phyloP scores from a whole-genome alignment of 2,888 invertebrate genomes.

The Monopis laevigella region DNA sequence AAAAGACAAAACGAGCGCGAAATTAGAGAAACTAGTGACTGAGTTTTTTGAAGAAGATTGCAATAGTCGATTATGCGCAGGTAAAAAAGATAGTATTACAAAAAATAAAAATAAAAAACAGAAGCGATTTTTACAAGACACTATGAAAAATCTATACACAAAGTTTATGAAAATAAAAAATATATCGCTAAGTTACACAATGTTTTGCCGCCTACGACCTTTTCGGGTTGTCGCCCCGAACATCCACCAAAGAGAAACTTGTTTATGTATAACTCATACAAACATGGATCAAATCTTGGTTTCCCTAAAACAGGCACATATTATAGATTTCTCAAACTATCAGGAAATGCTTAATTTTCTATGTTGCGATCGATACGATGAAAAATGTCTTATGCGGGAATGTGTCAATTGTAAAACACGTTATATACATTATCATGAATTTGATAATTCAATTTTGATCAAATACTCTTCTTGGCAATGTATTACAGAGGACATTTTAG shows the following conservation, averaged over 20 bases:
- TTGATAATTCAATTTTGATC: conserved; percentile 18
- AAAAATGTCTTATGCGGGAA: conserved; percentile 18
- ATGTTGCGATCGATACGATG: conserved; percentile 20
- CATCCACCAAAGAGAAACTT: conserved; percentile 17
- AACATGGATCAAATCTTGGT: conserved; percentile 18
- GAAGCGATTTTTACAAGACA: conserved; percentile 17
- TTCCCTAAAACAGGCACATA: conserved; percentile 19
- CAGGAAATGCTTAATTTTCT: conserved; percentile 17
- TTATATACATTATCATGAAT: conserved; percentile 16
- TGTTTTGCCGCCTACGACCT: conserved; percentile 14
- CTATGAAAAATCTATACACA: conserved; percentile 16
- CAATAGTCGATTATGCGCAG: conserved; percentile 12
- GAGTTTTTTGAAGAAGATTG: conserved; percentile 14
- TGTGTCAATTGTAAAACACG: conserved; percentile 17
- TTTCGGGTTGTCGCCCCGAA: conserved; percentile 10
- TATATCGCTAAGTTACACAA: conserved; percentile 14
- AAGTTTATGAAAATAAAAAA: conserved; percentile 16
- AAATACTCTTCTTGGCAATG: conserved; percentile 15
- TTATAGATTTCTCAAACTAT: conserved; percentile 18
- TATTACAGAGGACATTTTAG: conserved; percentile 17
- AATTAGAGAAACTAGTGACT: conserved; percentile 11
- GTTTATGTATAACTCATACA: conserved; percentile 17
- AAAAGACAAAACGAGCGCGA: conserved; percentile 11
- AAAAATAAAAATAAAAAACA: conserved; percentile 14
- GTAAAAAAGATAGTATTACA: conserved; percentile 14